Conservation (phyloP, 2,888 invertebrate genomes). For the Oscheius sp. region DNA sequence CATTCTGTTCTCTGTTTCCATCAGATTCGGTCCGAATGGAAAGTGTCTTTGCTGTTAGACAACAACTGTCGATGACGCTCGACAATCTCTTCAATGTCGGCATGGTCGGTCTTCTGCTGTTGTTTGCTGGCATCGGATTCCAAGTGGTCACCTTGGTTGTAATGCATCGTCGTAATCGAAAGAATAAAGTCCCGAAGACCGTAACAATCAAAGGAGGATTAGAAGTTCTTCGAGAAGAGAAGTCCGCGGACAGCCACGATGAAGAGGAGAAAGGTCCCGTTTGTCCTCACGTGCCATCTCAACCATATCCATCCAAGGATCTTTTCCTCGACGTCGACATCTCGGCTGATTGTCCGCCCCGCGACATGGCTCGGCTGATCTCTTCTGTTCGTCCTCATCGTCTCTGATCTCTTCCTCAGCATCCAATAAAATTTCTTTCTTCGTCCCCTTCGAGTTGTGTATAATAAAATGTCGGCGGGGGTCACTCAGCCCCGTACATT, state of each 20-base stretch:
- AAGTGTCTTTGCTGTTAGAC: too few relatives aligned
- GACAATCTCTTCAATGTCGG: neutral
- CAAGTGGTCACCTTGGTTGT: neutral
- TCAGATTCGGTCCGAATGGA: too few relatives aligned
- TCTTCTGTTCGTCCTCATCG: neutral
- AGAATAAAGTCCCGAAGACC: neutral
- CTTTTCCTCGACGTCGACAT: neutral
- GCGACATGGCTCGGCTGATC: neutral
- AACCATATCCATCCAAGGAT: neutral
- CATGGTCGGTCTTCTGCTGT: constrained; percentile 5
- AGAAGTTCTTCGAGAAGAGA: neutral
- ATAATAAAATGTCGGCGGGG: too few relatives aligned
- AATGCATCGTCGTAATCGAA: neutral
- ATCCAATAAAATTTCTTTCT: too few relatives aligned
- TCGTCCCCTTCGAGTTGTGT: too few relatives aligned
- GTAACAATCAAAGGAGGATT: neutral
- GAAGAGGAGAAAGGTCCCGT: neutral
- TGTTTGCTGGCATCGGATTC: neutral
- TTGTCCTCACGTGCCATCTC: neutral
- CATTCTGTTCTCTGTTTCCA: too few relatives aligned
- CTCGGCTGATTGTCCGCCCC: neutral
- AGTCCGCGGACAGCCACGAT: too few relatives aligned
- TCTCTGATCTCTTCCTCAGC: neutral
- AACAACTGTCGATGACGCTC: neutral
- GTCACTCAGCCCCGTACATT: too few relatives aligned